Evolutionary conservation across 2,888 invertebrate species (phyloP), one percentile per base, ranked within the genome.

Genomic region (Leptinotarsa tumamoca): DNA sequence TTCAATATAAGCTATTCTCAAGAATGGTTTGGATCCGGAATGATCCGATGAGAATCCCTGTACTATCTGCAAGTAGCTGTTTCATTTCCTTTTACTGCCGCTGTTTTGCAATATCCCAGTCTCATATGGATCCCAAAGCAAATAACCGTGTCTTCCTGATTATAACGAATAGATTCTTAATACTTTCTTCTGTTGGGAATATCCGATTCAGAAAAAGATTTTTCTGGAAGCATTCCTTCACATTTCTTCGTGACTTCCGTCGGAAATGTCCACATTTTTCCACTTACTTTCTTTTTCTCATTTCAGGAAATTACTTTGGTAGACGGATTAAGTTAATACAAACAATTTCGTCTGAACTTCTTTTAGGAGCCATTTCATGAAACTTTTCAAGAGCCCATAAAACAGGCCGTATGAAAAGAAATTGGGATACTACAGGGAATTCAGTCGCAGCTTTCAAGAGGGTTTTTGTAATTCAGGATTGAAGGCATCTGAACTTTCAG

Each of bases 231-330:
- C 73, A 73, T 76, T 80, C 81, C 78, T 82, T 83, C 81, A 82
- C 78, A 76, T 77, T 80, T 78, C 78, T 79, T 78, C 79, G 81
- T 81, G 80, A 80, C 81, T 81, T 83, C 81, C 82, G 80, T 77
- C 80, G 82, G 82, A 83, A 82, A 82, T 82, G 78, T 79, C 81
- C 79, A 82, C 82, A 82, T 82, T 83, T 82, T 78, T 77, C 79
- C 81, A 81, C 81, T 82, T 81, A 80, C 80, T 78, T 58, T 79
- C 75, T 74, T 79, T 81, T 83, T 80, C 80, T 79, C 74, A 76
- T 81, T 80, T 79, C 80, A 73, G 78, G 76, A 78, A 77, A 78
- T 71, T 78, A 77, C 80, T 78, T 80, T 80, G 79, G 74, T 77
- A 75, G 76, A 70, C 68, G 76, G 79, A 83, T 82, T 82, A 82